Conservation (phyloP, 1,140 invertebrate species). For the Lasioglossum baleicum region DNA sequence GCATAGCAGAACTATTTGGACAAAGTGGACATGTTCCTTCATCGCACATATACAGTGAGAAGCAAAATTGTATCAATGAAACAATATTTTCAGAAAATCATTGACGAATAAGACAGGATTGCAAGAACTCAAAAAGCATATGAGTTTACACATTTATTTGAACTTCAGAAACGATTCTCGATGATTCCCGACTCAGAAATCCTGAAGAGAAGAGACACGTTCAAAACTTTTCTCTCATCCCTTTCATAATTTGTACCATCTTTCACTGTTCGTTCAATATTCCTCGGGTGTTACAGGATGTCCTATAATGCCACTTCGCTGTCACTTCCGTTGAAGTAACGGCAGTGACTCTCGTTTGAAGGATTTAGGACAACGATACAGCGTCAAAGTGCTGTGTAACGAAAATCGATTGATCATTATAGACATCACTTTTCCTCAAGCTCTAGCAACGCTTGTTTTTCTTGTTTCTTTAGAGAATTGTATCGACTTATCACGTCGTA, state of each 20-base stretch:
- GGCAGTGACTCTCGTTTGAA: conserved; percentile 28
- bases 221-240: neutral
- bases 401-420: conserved; percentile 39
- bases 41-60: too few relatives aligned
- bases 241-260: neutral
- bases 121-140: too few relatives aligned
- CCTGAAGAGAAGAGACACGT: neutral
- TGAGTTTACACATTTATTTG: too few relatives aligned
- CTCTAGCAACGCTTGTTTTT: neutral
- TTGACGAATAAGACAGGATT: too few relatives aligned
- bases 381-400: conserved; percentile 5
- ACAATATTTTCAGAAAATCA: too few relatives aligned
- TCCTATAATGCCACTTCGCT: conserved; percentile 18
- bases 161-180: too few relatives aligned
- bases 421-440: neutral
- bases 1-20: too few relatives aligned
- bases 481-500: neutral
- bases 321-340: conserved; percentile 27
- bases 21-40: too few relatives aligned
- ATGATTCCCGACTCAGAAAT: too few relatives aligned
- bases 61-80: too few relatives aligned
- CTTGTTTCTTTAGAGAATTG: neutral
- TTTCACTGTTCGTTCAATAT: conserved; percentile 2
- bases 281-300: neutral
- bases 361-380: conserved; percentile 16